phyloP scores from a whole-genome alignment of 2,797 vertebrate genomes.

The Sphenopsis melanotis region DNA sequence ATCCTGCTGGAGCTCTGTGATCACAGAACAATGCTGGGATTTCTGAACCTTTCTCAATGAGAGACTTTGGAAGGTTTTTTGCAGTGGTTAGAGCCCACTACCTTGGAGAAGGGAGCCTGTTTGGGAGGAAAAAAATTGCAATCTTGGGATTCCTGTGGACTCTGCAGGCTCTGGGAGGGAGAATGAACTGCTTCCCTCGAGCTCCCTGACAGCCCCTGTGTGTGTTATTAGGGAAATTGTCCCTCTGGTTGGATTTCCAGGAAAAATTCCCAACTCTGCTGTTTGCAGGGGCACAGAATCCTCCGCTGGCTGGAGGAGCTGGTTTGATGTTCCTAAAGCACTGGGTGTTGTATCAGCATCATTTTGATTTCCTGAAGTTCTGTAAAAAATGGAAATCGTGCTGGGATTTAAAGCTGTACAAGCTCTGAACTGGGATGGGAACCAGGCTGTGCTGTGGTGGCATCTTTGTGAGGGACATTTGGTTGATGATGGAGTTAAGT shows the following conservation, averaged over 20 bases:
- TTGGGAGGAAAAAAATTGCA: not conserved
- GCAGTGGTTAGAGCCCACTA: not conserved
- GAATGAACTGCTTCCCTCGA: not conserved
- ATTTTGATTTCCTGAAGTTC: not conserved
- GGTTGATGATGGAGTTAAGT: not conserved
- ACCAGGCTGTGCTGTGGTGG: not conserved
- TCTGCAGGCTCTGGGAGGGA: not conserved
- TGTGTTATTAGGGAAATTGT: not conserved
- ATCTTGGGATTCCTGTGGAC: not conserved
- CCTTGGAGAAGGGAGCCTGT: not conserved
- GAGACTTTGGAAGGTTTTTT: not conserved
- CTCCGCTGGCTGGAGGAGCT: not conserved
- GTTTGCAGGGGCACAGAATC: not conserved
- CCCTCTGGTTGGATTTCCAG: not conserved
- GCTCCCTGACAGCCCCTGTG: not conserved
- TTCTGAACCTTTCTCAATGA: not conserved
- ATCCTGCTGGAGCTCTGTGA: not conserved
- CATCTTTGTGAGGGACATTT: not conserved
- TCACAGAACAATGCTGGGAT: not conserved
- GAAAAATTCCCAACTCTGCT: not conserved
- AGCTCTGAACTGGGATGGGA: not conserved
- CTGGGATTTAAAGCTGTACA: not conserved
- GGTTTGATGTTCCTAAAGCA: not conserved
- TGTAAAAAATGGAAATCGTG: accelerated
- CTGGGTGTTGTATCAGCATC: accelerated